phyloP scores from a whole-genome alignment of 2,113 vertebrate genomes.

The Psammodynastes pulverulentus region DNA sequence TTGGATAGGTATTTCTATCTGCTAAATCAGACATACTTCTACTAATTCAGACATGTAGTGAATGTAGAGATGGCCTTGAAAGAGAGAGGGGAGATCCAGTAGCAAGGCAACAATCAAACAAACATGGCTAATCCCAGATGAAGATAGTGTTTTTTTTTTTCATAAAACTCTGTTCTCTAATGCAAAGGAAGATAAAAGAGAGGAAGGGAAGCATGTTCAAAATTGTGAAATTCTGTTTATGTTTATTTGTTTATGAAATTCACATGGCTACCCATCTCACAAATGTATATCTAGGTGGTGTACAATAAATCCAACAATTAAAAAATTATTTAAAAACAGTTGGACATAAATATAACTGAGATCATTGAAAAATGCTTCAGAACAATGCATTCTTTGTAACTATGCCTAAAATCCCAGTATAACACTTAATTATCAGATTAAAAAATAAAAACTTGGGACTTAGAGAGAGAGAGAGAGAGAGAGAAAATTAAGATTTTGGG shows the following conservation, averaged over 20 bases:
- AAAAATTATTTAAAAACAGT: neutral
- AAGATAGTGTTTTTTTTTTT: neutral
- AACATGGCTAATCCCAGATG: neutral
- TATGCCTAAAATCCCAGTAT: neutral
- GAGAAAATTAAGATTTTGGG: neutral
- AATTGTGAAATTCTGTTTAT: neutral
- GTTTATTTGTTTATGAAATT: neutral
- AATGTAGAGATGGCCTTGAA: neutral
- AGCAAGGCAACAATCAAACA: neutral
- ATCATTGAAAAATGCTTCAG: neutral
- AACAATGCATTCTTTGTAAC: neutral
- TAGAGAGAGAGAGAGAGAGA: neutral
- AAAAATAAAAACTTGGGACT: neutral
- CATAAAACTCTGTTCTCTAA: neutral
- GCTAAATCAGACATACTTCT: neutral
- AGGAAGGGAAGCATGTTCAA: neutral
- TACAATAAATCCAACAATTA: neutral
- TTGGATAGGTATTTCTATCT: neutral
- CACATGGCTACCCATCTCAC: neutral
- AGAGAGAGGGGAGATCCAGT: neutral
- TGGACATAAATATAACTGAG: neutral
- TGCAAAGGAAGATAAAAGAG: neutral
- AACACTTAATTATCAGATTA: neutral
- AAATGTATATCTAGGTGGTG: neutral
- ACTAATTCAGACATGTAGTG: neutral